Percentiles rank a stretch among this genome's conserved stretches.
Evolutionary conservation across 2,113 vertebrate species (phyloP).

Genomic region (Grus americana): DNA sequence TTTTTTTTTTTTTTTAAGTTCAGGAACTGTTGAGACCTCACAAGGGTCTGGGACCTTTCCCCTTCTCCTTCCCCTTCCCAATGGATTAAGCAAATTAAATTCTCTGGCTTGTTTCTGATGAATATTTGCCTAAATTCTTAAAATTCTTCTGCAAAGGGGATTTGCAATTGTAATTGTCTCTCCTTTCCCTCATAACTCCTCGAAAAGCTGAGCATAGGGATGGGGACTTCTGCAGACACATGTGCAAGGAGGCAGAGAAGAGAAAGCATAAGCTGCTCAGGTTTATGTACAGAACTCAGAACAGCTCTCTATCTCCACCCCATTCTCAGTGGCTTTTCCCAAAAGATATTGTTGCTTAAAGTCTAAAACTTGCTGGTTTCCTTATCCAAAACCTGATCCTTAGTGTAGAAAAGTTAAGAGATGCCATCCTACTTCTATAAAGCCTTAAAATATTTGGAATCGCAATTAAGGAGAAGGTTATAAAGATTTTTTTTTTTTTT

Average conservation of each 20-base stretch:
- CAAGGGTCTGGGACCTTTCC: background rate
- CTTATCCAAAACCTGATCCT: background rate
- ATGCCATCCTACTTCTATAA: background rate
- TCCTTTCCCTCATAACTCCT: background rate
- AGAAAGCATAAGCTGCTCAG: background rate
- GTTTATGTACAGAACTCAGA: background rate
- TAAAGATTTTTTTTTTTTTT: background rate
- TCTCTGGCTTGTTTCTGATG: background rate
- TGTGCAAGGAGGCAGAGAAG: background rate
- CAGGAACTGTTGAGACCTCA: background rate
- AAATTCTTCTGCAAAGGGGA: background rate
- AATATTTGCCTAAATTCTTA: background rate
- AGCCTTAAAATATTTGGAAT: background rate
- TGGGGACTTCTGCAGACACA: background rate
- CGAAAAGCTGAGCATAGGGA: background rate
- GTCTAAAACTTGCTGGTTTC: background rate
- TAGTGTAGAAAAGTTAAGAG: background rate
- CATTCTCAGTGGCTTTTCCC: background rate
- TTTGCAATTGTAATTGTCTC: background rate
- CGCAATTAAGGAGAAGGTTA: accelerated
- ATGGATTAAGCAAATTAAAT: background rate
- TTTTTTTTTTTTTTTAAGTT: background rate
- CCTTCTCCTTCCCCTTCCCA: background rate
- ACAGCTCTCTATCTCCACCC: accelerated
- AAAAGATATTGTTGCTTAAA: background rate